Evolutionary conservation across 1,140 invertebrate species (phyloP).

Genomic region (Pteromalus puparum): DNA sequence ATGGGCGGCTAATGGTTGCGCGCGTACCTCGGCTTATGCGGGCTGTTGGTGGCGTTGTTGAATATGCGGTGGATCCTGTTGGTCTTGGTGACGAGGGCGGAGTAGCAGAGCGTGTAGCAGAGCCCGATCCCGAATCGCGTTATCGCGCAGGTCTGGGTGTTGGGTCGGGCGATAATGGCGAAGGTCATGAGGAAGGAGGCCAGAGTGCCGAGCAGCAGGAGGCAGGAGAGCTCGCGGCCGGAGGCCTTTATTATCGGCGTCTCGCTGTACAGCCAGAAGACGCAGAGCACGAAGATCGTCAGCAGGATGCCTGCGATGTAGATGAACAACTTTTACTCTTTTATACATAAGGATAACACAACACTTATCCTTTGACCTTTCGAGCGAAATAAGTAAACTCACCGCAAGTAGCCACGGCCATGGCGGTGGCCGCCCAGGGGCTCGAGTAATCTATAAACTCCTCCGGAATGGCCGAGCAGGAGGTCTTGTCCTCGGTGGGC

Average conservation of each 20-base stretch:
- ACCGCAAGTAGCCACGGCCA: conserved; percentile 70
- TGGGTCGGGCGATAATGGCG: conserved; percentile 76
- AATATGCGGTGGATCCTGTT: conserved; percentile 79
- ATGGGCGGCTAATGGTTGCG: no score
- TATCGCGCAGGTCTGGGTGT: conserved; percentile 72
- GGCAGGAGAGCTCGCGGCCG: conserved; percentile 73
- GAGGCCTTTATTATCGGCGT: conserved; percentile 80
- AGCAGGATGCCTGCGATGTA: conserved; percentile 67
- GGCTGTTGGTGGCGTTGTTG: conserved; percentile 64
- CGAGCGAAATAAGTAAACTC: no score
- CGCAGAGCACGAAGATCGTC: conserved; percentile 79
- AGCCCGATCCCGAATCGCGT: conserved; percentile 77
- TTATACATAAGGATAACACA: no score
- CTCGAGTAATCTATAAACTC: conserved; percentile 77
- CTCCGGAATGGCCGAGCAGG: conserved; percentile 75
- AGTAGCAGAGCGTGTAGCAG: conserved; percentile 77
- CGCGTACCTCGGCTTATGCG: conserved; percentile 66
- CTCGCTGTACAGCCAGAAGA: conserved; percentile 77
- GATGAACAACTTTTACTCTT: no score
- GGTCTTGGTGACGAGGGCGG: conserved; percentile 79
- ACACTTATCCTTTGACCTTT: no score
- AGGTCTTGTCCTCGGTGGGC: conserved; percentile 67
- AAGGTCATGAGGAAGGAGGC: conserved; percentile 78
- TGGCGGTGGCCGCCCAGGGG: conserved; percentile 77
- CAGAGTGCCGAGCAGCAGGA: conserved; percentile 72